Evolutionary conservation across 1,140 invertebrate species (phyloP).

Genomic region (Drosophila teissieri): DNA sequence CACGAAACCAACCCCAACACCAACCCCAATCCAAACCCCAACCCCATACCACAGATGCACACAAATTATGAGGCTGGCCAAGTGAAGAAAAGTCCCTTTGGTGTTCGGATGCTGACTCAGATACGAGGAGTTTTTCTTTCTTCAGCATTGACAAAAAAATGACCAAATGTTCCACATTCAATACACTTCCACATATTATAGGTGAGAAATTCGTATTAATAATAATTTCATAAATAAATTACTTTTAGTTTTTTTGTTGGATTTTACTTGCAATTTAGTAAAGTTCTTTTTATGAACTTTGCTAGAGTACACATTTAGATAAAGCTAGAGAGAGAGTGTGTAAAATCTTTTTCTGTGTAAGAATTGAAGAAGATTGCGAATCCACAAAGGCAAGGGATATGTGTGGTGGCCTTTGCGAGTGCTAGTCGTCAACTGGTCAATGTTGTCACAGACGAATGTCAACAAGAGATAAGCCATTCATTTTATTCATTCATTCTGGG

Average conservation of each 20-base stretch:
- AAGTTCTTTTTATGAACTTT: no score
- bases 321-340: no score
- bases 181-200: no score
- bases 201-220: no score
- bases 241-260: no score
- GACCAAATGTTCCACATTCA: no score
- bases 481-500: conserved; percentile 77
- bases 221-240: no score
- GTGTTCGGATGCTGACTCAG: conserved; percentile 36
- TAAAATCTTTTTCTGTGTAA: conserved; percentile 6
- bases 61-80: conserved; percentile 51
- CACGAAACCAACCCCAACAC: conserved; percentile 48
- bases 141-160: not conserved
- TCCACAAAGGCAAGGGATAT: conserved; percentile 29
- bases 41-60: conserved; percentile 18
- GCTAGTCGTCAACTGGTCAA: conserved; percentile 74
- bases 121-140: conserved; percentile 33
- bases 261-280: no score
- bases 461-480: conserved; percentile 83
- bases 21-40: not conserved
- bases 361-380: conserved; percentile 61
- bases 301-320: no score
- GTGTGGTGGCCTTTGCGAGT: conserved; percentile 29
- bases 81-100: conserved; percentile 49
- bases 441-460: conserved; percentile 82